These are phyloP conservation scores for Myrmecobius fasciatus DNA, from an alignment of 2,113 vertebrate species.

Conservation along the genomic window DNA sequence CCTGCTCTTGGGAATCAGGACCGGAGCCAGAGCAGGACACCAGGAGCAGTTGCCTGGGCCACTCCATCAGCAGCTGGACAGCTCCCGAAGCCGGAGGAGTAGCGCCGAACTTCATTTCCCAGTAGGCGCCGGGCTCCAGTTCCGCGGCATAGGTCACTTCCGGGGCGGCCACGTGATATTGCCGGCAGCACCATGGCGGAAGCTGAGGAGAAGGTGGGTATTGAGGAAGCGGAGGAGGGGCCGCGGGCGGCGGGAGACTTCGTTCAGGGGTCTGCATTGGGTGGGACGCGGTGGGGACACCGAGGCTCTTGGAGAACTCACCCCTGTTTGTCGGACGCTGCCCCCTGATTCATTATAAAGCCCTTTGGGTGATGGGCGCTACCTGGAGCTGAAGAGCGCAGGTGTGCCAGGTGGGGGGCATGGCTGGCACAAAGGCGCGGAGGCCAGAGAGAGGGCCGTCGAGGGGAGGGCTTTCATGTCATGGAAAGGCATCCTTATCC, in stretches of 20 bases:
- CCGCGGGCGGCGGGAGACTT: not conserved
- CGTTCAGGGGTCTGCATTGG: not conserved
- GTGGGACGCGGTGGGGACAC: not conserved
- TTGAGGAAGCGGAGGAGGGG: rapidly evolving
- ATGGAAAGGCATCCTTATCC: not conserved
- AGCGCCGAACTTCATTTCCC: slow-evolving; percentile 82
- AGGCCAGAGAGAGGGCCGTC: not conserved
- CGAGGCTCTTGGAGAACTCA: not conserved
- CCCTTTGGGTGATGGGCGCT: not conserved
- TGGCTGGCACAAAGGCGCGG: not conserved
- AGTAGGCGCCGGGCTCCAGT: rapidly evolving
- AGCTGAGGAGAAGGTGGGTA: slow-evolving; percentile 88
- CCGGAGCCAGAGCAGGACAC: no score
- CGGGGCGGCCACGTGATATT: slow-evolving; percentile 86
- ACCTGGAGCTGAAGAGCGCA: not conserved
- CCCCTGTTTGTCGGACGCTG: rapidly evolving
- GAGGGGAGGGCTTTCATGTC: not conserved
- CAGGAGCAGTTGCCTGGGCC: not conserved
- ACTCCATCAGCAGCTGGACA: not conserved
- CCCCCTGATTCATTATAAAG: not conserved
- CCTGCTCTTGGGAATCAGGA: no score
- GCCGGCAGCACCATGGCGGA: slow-evolving; percentile 87
- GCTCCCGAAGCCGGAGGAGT: not conserved
- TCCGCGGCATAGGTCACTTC: not conserved
- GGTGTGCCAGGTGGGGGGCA: not conserved